Evolutionary conservation across 2,888 invertebrate species (phyloP).

Genomic region (Neoscelio sp.): DNA sequence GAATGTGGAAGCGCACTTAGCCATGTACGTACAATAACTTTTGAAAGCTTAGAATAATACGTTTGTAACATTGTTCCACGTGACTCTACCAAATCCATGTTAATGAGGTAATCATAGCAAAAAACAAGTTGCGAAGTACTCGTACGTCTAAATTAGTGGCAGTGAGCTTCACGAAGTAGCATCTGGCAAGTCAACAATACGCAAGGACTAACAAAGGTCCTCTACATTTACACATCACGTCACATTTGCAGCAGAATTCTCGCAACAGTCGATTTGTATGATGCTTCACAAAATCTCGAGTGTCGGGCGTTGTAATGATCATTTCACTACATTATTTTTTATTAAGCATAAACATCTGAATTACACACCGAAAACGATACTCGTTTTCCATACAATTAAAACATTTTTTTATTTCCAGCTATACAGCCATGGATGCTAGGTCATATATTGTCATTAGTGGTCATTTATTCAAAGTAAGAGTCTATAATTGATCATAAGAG

Average conservation of each 20-base stretch:
- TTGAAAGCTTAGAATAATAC: conserved; percentile 37
- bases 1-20: background rate
- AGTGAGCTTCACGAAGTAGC: conserved; percentile 8
- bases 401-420: no score
- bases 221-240: conserved; percentile 21
- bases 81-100: conserved; percentile 24
- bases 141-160: conserved; percentile 33
- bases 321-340: conserved; percentile 4
- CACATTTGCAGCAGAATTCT: conserved; percentile 5
- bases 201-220: conserved; percentile 43
- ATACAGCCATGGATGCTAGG: no score
- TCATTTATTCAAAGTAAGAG: no score
- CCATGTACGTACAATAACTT: background rate
- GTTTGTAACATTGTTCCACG: background rate
- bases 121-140: conserved; percentile 20
- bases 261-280: conserved; percentile 27
- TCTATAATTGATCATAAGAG: no score
- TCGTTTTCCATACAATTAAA: no score
- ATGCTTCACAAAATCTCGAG: background rate
- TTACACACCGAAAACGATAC: no score
- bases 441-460: no score
- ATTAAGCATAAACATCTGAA: no score
- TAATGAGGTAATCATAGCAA: conserved; percentile 50
- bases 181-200: conserved; percentile 31
- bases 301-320: conserved; percentile 12